Percentiles rank a stretch among this genome's conserved stretches.
Conservation (phyloP, 2,113 vertebrate species). For the Toxotes jaculatrix region DNA sequence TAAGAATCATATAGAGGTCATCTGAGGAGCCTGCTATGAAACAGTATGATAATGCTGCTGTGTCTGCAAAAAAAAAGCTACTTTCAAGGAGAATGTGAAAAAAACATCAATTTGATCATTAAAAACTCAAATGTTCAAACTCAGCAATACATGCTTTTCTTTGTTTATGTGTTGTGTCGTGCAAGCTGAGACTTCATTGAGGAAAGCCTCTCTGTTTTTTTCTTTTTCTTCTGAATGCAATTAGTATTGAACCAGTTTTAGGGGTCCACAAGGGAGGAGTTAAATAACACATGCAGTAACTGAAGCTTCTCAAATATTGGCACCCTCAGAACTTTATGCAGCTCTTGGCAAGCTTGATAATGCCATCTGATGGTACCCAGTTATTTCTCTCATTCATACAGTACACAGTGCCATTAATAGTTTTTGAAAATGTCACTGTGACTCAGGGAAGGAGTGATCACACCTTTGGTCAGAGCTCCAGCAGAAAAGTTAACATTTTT, state of each 20-base stretch:
- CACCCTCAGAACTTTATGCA: conserved; percentile 38
- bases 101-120: conserved; percentile 13
- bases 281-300: conserved; percentile 37
- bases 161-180: neutral
- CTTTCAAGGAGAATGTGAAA: neutral
- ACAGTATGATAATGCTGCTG: neutral
- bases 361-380: neutral
- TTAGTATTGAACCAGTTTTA: conserved; percentile 46
- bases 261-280: conserved; percentile 14
- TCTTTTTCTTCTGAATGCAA: conserved; percentile 22
- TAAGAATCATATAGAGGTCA: neutral
- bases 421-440: conserved; percentile 44
- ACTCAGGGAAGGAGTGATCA: conserved; percentile 5
- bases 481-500: conserved; percentile 5
- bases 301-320: conserved; percentile 43
- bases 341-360: conserved; percentile 36
- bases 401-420: neutral
- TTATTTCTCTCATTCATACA: conserved; percentile 23
- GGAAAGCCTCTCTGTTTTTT: neutral
- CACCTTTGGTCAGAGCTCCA: conserved; percentile 5
- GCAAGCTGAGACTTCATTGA: neutral
- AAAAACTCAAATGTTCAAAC: conserved; percentile 4
- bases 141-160: neutral
- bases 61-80: neutral
- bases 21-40: conserved; percentile 1